Conservation (phyloP, 2,113 vertebrate species). For the Perca fluviatilis region DNA sequence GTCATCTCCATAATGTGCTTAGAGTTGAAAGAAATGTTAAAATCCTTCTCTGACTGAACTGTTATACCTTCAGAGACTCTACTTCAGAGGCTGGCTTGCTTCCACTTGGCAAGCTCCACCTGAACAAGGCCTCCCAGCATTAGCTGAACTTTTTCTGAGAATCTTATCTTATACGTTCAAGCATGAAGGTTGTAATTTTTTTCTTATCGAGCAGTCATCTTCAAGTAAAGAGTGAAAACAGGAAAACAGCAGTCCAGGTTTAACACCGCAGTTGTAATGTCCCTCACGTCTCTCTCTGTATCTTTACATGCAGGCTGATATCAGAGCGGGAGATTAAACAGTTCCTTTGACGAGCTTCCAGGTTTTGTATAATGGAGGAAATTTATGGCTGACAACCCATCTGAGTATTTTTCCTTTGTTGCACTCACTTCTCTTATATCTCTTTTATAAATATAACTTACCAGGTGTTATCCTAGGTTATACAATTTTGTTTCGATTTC, state of each 20-base stretch:
- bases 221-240: conserved; percentile 54
- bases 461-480: background rate
- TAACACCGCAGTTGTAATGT: conserved; percentile 18
- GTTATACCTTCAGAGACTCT: conserved; percentile 32
- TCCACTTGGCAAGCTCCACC: conserved; percentile 61
- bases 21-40: conserved; percentile 55
- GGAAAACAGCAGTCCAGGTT: conserved; percentile 53
- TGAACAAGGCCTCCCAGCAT: conserved; percentile 43
- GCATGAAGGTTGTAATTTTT: conserved; percentile 29
- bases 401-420: conserved; percentile 17
- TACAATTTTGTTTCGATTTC: background rate
- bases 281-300: background rate
- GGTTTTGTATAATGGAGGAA: conserved; percentile 67
- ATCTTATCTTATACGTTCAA: conserved; percentile 47
- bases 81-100: conserved; percentile 53
- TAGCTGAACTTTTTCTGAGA: conserved; percentile 43
- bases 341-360: conserved; percentile 76
- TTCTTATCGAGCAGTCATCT: conserved; percentile 29
- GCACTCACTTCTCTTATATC: conserved; percentile 6
- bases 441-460: background rate
- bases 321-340: conserved; percentile 43
- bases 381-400: conserved; percentile 31
- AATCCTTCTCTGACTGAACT: conserved; percentile 41
- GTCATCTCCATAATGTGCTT: conserved; percentile 56
- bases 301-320: conserved; percentile 47